Percentiles rank a stretch among this genome's conserved stretches.
Conservation (phyloP, 2,797 vertebrate species). For the Macropus fuliginosus region DNA sequence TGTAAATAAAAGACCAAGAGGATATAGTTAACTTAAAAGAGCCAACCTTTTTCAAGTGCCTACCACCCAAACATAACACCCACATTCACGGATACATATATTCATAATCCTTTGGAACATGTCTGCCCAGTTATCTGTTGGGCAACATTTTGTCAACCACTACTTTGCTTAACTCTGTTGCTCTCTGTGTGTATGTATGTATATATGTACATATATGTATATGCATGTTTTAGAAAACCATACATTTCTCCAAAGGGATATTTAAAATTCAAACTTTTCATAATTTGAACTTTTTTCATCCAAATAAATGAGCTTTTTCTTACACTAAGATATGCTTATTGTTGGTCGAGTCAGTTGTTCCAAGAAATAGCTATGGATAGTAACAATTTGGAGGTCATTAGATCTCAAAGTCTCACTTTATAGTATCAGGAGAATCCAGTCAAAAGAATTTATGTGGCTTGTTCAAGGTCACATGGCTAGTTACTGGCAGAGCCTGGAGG, state of each 20-base stretch:
- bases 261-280: not conserved
- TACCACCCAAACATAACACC: too few species aligned
- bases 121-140: too few species aligned
- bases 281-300: not conserved
- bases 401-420: not conserved
- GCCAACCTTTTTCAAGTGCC: too few species aligned
- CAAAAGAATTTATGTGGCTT: not conserved
- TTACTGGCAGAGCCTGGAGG: not conserved
- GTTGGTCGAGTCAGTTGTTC: not conserved
- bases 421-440: not conserved
- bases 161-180: too few species aligned
- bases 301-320: not conserved
- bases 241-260: not conserved
- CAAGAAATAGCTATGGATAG: not conserved
- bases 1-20: slow-evolving; percentile 15
- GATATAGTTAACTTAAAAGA: too few species aligned
- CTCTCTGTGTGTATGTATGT: too few species aligned
- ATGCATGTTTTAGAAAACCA: not conserved
- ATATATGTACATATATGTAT: too few species aligned
- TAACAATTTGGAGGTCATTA: not conserved
- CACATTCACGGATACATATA: not conserved
- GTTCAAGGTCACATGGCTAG: not conserved
- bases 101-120: not conserved
- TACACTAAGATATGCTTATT: not conserved
- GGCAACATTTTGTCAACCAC: too few species aligned